Evolutionary conservation across 2,113 vertebrate genomes (phyloP), one percentile per base, ranked within the genome.

Genomic region (Thoracochromis brauschi): DNA sequence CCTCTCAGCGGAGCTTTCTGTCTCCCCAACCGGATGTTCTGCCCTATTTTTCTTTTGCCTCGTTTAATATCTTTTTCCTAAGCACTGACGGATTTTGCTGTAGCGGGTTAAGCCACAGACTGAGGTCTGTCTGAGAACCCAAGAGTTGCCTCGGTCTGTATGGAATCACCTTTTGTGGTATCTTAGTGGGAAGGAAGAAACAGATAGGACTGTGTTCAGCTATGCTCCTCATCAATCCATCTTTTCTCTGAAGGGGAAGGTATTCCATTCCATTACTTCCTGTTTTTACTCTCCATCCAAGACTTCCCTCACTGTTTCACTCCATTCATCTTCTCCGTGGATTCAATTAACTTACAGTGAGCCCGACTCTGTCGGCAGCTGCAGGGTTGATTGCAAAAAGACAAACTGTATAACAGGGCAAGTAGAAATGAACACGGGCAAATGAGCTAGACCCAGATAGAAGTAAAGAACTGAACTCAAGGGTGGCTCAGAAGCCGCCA

Each of bases 211-310:
- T 63, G 17, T 63, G 31, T 63, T 92, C 58, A 31, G 63, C 86
- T 86, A 85, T 94, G 85, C 89, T 91, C 88, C 93, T 93, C 91
- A 89, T 94, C 93, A 90, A 93, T 95, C 91, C 85, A 81, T 94
- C 85, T 92, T 93, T 87, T 68, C 33, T 68, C 2, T 68, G 63
- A 68, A 68, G 19, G 33, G 33, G 7, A 68, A 38, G 63, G 33
- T 68, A 68, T 38, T 21, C 63, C 33, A 65, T 38, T 38, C 10
- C 63, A 21, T 68, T 68, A 21, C 63, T 38, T 68, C 63, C 31
- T 21, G 3, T 65, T 87, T 35, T 89, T 58, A 38, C n/a, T 71
- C 31, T 80, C 16, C 33, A n/a, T 54, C n/a, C 54, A 26, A 35
- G n/a, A 9, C 17, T 51, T 55, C 33, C 21, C 14, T 82, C 45